Base-by-base conservation (phyloP, 30 jellyfish, hydroid and myxozoan species). In the Haliclystus octoradiatus region DNA sequence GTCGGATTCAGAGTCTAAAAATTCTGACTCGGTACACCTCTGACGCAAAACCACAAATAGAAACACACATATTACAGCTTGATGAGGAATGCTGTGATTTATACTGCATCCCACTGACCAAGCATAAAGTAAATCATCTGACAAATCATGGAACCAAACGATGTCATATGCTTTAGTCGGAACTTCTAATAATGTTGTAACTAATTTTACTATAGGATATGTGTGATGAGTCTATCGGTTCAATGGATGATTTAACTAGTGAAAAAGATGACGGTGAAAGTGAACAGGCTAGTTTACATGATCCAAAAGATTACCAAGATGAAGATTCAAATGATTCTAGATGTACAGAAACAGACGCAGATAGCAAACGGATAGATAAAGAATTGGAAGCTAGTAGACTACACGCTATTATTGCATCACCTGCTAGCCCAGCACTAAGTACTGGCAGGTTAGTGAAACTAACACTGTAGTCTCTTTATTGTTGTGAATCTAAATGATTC, bases 401-500 rank as follows among this genome's bases (percentile, higher is more conserved):
- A 40, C 57, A 40, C 9, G 78, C 81, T 49, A 69, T 65, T 28
- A 77, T 78, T 22, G 9, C 87, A 66, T 89, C 98, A 51, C 98
- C 98, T 9, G 93, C 82, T 30, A 89, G 98, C 50, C 98, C 98
- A 3, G 95, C 98, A 12, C 66, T 89, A 29, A 89, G 98, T 69
- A 80, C 76, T 28, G 98, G 98, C 30, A 89, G 98, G 98, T 89
- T 26, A 12, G 15, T 65, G 23, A 19, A 15, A 19, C 26, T 25
- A 0, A 15, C 0, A 14, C 25, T 60, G 70, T 0, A 15, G 4
- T 64, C 13, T 29, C 80, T 71, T 52, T 29, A 5, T 15, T 2
- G 32, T n/a, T n/a, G n/a, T n/a, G n/a, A n/a, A n/a, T n/a, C n/a
- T n/a, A n/a, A n/a, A n/a, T n/a, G n/a, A n/a, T n/a, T n/a, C n/a